Evolutionary conservation across 2,797 vertebrate species (phyloP).

Genomic region (Lindbergichthys nudifrons): DNA sequence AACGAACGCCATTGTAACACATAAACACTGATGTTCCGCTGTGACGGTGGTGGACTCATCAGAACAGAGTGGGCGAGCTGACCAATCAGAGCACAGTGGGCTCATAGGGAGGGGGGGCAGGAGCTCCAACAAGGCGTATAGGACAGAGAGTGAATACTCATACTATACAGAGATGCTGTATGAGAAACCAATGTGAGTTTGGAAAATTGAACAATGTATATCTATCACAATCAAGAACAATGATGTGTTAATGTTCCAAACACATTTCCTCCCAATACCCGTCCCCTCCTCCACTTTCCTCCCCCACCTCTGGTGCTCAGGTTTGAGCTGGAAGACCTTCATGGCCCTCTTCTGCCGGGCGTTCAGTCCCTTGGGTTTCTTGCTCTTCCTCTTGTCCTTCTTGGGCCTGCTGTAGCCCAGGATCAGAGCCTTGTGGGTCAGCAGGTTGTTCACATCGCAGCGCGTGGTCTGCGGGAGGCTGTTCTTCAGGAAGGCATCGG

Average conservation of each 20-base stretch:
- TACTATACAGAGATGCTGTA: no score
- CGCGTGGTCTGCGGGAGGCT: constrained; percentile 47
- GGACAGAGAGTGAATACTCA: no score
- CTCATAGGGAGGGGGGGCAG: no score
- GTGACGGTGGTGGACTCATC: no score
- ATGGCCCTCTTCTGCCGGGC: constrained; percentile 87
- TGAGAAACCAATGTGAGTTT: no score
- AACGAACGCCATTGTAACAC: no score
- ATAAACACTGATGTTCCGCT: no score
- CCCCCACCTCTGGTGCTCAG: constrained; percentile 89
- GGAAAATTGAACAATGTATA: no score
- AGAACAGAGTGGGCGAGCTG: no score
- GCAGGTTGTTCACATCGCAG: constrained; percentile 55
- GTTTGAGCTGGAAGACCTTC: constrained; percentile 90
- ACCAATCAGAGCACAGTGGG: no score
- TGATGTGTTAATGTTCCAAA: neutral
- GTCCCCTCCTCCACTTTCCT: neutral
- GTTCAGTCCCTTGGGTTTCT: constrained; percentile 87
- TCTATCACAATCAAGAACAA: neutral
- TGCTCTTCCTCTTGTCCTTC: constrained; percentile 72
- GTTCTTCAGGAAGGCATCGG: constrained; percentile 86
- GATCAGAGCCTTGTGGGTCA: constrained; percentile 87
- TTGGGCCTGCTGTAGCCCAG: constrained; percentile 79
- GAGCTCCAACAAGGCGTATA: no score
- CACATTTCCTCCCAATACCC: neutral